Evolutionary conservation across 2,888 invertebrate genomes (phyloP).

Genomic region (Sicus ferrugineus): DNA sequence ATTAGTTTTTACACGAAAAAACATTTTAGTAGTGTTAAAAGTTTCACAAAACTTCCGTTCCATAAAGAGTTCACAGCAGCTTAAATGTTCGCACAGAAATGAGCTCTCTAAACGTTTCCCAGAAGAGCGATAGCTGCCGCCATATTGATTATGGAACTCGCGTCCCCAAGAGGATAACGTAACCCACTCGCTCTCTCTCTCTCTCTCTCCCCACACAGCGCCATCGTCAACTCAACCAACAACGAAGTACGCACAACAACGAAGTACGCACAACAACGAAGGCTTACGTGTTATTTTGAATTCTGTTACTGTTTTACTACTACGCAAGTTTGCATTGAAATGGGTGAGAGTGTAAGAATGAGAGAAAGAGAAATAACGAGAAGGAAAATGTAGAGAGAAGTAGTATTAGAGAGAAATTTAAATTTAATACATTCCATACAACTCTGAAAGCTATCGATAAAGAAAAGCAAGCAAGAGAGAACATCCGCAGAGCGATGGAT

Average conservation of each 20-base stretch:
- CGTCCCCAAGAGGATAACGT: slow-evolving; percentile 1
- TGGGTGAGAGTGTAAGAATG: background rate
- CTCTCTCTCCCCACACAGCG: background rate
- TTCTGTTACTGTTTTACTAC: background rate
- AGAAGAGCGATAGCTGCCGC: slow-evolving; percentile 12
- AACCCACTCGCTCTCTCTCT: background rate
- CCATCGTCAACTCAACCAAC: background rate
- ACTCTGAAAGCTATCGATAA: no score
- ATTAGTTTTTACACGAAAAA: no score
- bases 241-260: no score
- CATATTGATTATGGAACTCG: slow-evolving; percentile 18
- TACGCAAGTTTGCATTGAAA: background rate
- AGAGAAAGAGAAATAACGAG: background rate
- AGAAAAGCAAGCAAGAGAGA: no score
- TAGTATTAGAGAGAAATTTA: no score
- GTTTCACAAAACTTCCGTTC: no score
- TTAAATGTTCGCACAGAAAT: slow-evolving; percentile 23
- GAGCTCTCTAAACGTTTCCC: background rate
- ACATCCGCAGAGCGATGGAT: no score
- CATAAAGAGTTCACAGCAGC: background rate
- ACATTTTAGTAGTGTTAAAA: no score
- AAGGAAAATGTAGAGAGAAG: no score
- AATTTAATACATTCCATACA: no score
- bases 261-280: background rate
- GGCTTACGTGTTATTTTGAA: background rate